Base-by-base conservation (phyloP, 2,888 invertebrate species). In the Barypeithes pellucidus region DNA sequence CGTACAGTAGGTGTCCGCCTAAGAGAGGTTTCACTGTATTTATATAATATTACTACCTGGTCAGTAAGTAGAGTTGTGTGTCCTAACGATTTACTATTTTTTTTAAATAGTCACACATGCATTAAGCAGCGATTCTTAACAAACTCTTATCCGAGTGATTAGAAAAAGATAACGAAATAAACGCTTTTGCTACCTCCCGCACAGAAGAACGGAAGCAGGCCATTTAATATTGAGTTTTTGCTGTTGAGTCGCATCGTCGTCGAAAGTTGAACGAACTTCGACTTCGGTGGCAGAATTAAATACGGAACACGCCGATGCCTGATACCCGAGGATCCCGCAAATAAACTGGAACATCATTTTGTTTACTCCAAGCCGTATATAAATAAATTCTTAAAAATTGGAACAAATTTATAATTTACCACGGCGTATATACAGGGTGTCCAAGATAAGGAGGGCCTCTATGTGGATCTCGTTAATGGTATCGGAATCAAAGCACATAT, bases 151-250 rank as follows among this genome's bases (percentile, higher is more conserved):
- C 52, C 29, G 52, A 29, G 29, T 52, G 39, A 29, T 29, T 52
- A 29, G 52, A 52, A 52, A 52, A 24, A 52, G 52, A 52, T 52
- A 52, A 52, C 29, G 29, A 52, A 52, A 52, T 52, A 22, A 62
- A 33, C 50, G 54, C 9, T 65, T 43, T 29, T 50, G 50, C 24
- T 66, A 50, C 73, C 73, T 68, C 73, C 68, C 68, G 73, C 68
- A 68, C 68, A 60, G 76, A 67, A 76, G 73, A 73, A 80, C 81
- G 81, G 81, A 81, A 82, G 80, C 81, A 78, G 77, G 79, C 80
- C 80, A 81, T 82, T 81, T 81, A 81, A 79, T 81, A 82, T 81
- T 82, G 80, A 78, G 81, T 81, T 82, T 82, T 82, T 81, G 82
- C 80, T 78, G 78, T 61, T 67, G 62, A 47, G 52, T 67, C 73